Base-by-base conservation (phyloP, 2,888 invertebrate species). In the Netelia fuscicornis region DNA sequence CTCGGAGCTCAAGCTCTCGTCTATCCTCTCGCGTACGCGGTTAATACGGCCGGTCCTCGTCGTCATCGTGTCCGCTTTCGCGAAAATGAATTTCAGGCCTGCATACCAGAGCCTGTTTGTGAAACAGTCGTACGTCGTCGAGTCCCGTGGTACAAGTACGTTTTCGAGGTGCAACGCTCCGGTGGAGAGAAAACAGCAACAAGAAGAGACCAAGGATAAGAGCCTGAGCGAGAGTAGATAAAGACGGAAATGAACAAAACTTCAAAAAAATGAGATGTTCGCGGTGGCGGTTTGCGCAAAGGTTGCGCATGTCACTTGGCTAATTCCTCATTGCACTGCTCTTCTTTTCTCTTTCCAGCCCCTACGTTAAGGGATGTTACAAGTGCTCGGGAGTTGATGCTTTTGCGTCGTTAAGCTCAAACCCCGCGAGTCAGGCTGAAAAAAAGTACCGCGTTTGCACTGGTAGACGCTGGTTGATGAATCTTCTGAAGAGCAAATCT, bases 141-240 rank as follows among this genome's bases (percentile, higher is more conserved):
- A 71, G 62, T 30, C 58, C 48, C 65, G 71, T 71, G 77, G 48
- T 20, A 17, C 37, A 82, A 82, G 82, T 82, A 52, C 52, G 58
- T 20, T 77, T 82, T 77, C 77, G 77, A 71, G 65, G 20, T 17
- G 48, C 37, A 37, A 25, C 54, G 30, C 44, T 11, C 42, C 13
- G n/a, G 56, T 13, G 20, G 48, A 71, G 70, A 56, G 68, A 44
- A 52, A 30, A 13, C 37, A 42, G 67, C 52, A 62, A 81, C 75
- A 64, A 23, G 64, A 65, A 65, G 58, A 81, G 70, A 20, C 23
- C 58, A 56, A 54, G 42, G 54, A 72, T 17, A 52, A 65, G 58
- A 23, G 58, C 8, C 58, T 20, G 25, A 20, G n/a, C 25, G 17
- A 68, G 67, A 83, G 72, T 60, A 42, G 37, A 37, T 60, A 71